Conservation (phyloP, 2,888 invertebrate genomes). For the Plusia festucae region DNA sequence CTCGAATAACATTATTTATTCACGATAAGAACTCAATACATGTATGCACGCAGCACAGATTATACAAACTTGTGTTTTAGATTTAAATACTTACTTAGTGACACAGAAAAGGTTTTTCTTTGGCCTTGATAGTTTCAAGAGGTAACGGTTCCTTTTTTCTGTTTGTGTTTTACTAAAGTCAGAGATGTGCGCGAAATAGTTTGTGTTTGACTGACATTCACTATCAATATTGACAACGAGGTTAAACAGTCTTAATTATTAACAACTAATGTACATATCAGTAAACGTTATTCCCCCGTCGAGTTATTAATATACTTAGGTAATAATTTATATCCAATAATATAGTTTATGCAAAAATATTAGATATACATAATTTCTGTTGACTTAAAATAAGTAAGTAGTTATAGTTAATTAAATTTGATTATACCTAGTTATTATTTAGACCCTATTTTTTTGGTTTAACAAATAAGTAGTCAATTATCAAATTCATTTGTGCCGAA, state of each 20-base stretch:
- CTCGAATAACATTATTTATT: slow-evolving; percentile 65
- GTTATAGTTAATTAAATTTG: too few species aligned
- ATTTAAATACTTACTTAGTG: slow-evolving; percentile 32
- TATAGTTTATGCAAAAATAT: too few species aligned
- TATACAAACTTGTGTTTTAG: slow-evolving; percentile 37
- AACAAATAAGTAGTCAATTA: slow-evolving; percentile 46
- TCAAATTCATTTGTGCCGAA: slow-evolving; percentile 40
- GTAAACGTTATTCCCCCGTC: neutral
- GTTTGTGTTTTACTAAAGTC: slow-evolving; percentile 15
- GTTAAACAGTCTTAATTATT: slow-evolving; percentile 3
- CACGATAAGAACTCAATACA: slow-evolving; percentile 58
- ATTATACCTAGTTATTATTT: slow-evolving; percentile 11
- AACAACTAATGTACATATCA: neutral
- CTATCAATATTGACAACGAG: slow-evolving; percentile 5
- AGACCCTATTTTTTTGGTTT: slow-evolving; percentile 36
- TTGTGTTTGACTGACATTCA: neutral
- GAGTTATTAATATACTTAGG: neutral
- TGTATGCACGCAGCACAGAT: slow-evolving; percentile 31
- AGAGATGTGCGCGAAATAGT: neutral
- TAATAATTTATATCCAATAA: too few species aligned
- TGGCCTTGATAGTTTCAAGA: slow-evolving; percentile 20
- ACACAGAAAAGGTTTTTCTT: slow-evolving; percentile 24
- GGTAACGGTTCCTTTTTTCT: slow-evolving; percentile 18
- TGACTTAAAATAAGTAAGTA: too few species aligned
- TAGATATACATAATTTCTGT: too few species aligned